phyloP scores from a whole-genome alignment of 1,140 invertebrate species.

The Drosophila nannoptera region DNA sequence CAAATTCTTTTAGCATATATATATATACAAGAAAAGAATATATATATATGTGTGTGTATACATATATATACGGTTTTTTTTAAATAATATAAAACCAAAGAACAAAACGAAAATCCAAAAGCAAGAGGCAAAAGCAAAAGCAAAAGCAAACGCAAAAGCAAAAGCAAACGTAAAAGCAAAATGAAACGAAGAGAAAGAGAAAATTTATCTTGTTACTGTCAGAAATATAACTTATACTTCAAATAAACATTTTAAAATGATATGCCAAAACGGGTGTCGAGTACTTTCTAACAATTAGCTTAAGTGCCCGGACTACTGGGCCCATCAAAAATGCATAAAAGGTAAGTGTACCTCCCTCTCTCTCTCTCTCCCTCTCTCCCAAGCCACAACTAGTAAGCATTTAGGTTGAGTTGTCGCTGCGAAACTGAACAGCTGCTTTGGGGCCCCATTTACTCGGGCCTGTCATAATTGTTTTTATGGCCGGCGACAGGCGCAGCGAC shows the following conservation, averaged over 20 bases:
- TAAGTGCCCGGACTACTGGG: conserved; percentile 6
- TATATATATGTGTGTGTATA: no score
- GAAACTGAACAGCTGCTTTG: conserved; percentile 35
- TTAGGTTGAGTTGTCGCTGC: conserved; percentile 3
- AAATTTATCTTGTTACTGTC: conserved; percentile 77
- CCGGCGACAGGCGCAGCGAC: neutral
- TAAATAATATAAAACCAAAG: neutral
- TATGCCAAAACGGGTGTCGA: conserved; percentile 23
- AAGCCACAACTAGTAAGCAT: conserved; percentile 1
- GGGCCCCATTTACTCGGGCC: conserved; percentile 2
- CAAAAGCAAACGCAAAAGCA: conserved; percentile 23
- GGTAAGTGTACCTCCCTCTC: conserved; percentile 3
- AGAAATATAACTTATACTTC: conserved; percentile 75
- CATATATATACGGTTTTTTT: conserved; percentile 11
- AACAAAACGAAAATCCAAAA: neutral
- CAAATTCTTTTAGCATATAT: conserved; percentile 33
- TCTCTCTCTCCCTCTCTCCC: no score
- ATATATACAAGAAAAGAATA: no score
- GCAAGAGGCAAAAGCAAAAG: conserved; percentile 14
- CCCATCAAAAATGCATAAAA: conserved; percentile 3
- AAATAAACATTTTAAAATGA: conserved; percentile 75
- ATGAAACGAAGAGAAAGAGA: conserved; percentile 33
- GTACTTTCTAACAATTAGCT: conserved; percentile 20
- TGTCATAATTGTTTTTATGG: conserved; percentile 4
- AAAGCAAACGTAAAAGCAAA: conserved; percentile 10